Evolutionary conservation across 2,888 invertebrate species (phyloP).

Genomic region (Cremastinae sp.): DNA sequence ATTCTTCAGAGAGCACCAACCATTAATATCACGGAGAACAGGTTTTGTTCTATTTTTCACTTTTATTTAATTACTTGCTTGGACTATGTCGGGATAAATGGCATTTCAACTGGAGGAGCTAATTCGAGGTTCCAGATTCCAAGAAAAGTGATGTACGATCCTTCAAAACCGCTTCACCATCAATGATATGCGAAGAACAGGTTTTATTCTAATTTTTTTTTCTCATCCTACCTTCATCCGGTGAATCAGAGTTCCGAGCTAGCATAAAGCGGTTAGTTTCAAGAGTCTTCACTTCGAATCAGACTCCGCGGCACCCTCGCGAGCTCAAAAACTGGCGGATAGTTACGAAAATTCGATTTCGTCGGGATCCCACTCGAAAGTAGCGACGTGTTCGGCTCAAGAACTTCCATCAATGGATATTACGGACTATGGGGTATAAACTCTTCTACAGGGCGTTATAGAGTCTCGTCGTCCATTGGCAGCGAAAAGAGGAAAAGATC

Average conservation of each 20-base stretch:
- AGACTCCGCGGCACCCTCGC: constrained; percentile 24
- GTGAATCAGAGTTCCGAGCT: constrained; percentile 69
- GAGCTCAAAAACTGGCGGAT: constrained; percentile 58
- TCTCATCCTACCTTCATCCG: constrained; percentile 62
- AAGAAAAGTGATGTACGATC: background rate
- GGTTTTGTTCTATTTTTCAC: constrained; percentile 5
- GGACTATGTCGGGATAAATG: no score
- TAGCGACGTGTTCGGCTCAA: constrained; percentile 6
- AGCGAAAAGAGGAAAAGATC: constrained; percentile 35
- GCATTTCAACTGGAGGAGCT: no score
- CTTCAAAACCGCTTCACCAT: no score
- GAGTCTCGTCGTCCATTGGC: constrained; percentile 7
- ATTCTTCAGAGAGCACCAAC: no score
- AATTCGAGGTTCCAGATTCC: no score
- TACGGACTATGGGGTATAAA: constrained; percentile 17
- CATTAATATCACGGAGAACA: background rate
- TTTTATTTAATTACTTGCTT: no score
- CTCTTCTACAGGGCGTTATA: constrained; percentile 26
- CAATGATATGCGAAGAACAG: background rate
- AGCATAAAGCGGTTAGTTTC: constrained; percentile 37
- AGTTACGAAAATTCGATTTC: constrained; percentile 78
- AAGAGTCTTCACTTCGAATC: constrained; percentile 4
- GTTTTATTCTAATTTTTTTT: no score
- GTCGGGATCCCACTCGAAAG: constrained; percentile 60
- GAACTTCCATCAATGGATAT: constrained; percentile 41